These are phyloP conservation scores for Bolborhynchus lineola DNA, from an alignment of 2,113 vertebrate genomes.

Conservation along the genomic window DNA sequence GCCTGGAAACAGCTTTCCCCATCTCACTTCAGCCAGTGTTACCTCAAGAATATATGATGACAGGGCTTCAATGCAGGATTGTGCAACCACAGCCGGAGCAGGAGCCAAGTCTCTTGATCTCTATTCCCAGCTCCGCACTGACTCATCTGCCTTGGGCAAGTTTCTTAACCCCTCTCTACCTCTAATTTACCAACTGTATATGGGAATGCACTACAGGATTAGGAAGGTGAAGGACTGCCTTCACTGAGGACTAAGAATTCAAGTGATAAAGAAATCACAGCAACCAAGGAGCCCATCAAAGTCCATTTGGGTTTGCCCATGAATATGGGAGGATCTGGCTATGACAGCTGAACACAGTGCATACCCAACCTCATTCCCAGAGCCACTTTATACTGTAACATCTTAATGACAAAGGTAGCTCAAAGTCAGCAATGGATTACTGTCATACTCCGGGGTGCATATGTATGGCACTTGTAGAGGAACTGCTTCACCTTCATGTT, in stretches of 20 bases:
- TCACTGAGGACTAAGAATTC: not conserved
- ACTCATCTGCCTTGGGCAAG: slow-evolving; percentile 38
- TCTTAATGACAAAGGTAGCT: not conserved
- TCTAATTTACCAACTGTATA: not conserved
- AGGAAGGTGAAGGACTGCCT: not conserved
- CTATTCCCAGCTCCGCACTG: slow-evolving; percentile 52
- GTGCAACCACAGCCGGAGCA: slow-evolving; percentile 23
- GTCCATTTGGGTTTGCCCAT: not conserved
- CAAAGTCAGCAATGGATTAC: fast-evolving
- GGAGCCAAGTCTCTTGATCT: slow-evolving; percentile 41
- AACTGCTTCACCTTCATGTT: not conserved
- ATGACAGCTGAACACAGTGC: not conserved
- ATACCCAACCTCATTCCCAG: not conserved
- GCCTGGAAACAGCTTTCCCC: slow-evolving; percentile 8
- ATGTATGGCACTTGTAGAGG: not conserved
- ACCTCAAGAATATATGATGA: slow-evolving; percentile 16
- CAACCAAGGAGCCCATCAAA: not conserved
- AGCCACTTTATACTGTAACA: not conserved
- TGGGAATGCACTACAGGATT: not conserved
- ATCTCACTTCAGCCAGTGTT: not conserved
- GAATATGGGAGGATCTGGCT: not conserved
- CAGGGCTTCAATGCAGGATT: slow-evolving; percentile 28
- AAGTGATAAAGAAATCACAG: not conserved
- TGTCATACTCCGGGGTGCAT: not conserved
- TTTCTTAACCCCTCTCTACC: slow-evolving; percentile 53